These are phyloP conservation scores for Camponotus vicinus DNA, from an alignment of 1,140 invertebrate genomes.

Conservation along the genomic window DNA sequence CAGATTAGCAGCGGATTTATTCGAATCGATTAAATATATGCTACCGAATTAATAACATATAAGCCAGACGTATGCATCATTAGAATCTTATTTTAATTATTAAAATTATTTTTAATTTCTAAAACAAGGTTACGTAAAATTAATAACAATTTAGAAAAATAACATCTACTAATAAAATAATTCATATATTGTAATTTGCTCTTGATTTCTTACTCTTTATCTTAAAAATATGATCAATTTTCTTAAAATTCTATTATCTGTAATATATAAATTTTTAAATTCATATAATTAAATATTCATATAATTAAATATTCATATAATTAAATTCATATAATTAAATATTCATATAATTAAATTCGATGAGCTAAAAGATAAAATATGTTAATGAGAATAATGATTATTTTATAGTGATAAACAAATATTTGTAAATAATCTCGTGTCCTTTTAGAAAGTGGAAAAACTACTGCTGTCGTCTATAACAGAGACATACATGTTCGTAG, in stretches of 20 bases:
- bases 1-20: slow-evolving; percentile 18
- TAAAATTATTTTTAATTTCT: background rate
- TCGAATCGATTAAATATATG: background rate
- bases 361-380: no score
- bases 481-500: no score
- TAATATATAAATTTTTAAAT: no score
- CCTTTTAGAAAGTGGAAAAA: no score
- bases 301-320: no score
- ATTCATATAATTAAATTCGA: no score
- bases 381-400: no score
- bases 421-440: background rate
- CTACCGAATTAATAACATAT: background rate
- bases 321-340: no score
- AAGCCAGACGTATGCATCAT: no score
- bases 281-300: no score
- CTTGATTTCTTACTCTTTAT: background rate
- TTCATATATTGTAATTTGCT: background rate
- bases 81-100: background rate
- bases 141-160: background rate
- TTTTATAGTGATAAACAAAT: background rate
- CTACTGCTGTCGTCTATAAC: background rate
- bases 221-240: background rate
- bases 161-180: slow-evolving; percentile 1
- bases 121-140: background rate
- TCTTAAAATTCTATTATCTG: no score